Evolutionary conservation across 1,140 invertebrate genomes (phyloP).

Genomic region (Tetramorium alpestre): DNA sequence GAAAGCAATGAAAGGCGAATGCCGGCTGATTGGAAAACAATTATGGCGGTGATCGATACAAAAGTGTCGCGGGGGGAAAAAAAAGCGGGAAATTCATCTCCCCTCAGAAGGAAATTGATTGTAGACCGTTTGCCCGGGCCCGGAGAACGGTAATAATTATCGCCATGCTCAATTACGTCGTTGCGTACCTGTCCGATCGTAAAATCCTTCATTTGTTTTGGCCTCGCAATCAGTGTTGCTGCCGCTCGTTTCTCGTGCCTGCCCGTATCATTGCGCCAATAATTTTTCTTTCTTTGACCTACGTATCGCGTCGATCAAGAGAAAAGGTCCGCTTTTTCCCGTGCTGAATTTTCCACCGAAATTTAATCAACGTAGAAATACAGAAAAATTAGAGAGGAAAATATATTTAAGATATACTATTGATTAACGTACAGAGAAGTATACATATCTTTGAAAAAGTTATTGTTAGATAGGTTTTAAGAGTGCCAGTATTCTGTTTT

Average conservation of each 20-base stretch:
- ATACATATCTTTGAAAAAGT: background rate
- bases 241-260: conserved; percentile 8
- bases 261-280: conserved; percentile 22
- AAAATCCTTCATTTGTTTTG: conserved; percentile 58
- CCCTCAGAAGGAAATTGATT: conserved; percentile 47
- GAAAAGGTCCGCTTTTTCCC: background rate
- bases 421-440: no score
- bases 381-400: background rate
- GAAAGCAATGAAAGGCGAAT: conserved; percentile 37
- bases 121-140: conserved; percentile 27
- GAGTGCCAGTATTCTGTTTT: background rate
- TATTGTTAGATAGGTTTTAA: background rate
- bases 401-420: background rate
- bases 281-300: conserved; percentile 43
- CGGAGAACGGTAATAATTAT: conserved; percentile 71
- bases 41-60: conserved; percentile 50
- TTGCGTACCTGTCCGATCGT: conserved; percentile 53
- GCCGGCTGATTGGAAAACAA: conserved; percentile 39
- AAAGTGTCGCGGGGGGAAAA: conserved; percentile 1
- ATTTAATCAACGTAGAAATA: conserved; percentile 4
- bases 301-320: background rate
- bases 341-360: background rate
- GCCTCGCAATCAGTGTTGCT: conserved; percentile 33
- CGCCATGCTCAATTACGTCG: conserved; percentile 70
- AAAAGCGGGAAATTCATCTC: conserved; percentile 44